phyloP scores from a whole-genome alignment of 1,140 invertebrate species.

The Trialeurodes vaporariorum region DNA sequence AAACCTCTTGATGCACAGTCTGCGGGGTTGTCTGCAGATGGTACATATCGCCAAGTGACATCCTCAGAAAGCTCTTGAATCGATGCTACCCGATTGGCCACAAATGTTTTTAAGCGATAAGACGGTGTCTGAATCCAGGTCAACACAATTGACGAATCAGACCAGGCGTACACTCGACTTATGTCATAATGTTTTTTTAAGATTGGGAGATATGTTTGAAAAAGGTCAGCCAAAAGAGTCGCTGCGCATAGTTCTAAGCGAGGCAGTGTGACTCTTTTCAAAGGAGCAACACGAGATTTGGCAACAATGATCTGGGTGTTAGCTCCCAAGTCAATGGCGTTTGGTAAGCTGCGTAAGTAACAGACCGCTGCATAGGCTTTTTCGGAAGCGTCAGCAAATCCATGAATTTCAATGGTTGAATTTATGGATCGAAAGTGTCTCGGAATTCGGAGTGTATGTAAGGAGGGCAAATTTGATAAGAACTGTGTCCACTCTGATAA shows the following conservation, averaged over 20 bases:
- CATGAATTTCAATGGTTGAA: too few species aligned
- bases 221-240: conserved; percentile 12
- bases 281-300: conserved; percentile 19
- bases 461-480: conserved; percentile 13
- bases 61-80: conserved; percentile 26
- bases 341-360: conserved; percentile 15
- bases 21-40: conserved; percentile 33
- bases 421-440: too few species aligned
- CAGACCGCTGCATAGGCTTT: conserved; percentile 26
- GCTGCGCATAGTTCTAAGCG: conserved; percentile 24
- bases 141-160: conserved; percentile 19
- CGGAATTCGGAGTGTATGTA: conserved; percentile 19
- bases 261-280: conserved; percentile 21
- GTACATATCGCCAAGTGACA: conserved; percentile 31
- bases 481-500: conserved; percentile 20
- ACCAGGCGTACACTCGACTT: conserved; percentile 10
- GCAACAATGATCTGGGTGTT: conserved; percentile 14
- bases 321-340: not conserved
- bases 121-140: conserved; percentile 26
- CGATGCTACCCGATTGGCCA: conserved; percentile 33
- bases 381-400: conserved; percentile 28
- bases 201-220: conserved; percentile 7
- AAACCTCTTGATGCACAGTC: conserved; percentile 33
- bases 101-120: conserved; percentile 30
- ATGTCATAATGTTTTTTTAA: not conserved